Evolutionary conservation across 1,140 invertebrate species (phyloP), one percentile per base, ranked within the genome.

Genomic region (Saxidomus purpurata): DNA sequence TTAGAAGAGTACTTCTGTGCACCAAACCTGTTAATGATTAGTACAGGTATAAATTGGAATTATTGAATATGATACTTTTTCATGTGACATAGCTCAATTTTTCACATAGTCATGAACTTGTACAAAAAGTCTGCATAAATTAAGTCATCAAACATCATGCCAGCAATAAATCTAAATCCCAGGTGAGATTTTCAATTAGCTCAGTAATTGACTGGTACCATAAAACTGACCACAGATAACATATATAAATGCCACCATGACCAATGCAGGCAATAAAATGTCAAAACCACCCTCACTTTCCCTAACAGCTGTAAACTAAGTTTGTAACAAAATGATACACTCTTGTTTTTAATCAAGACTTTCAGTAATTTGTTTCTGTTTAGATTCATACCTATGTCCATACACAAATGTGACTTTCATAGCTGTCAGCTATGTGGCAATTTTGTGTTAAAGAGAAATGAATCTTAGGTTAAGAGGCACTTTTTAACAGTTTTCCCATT

Each of bases 151-250:
- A 63, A 63, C 6, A 1, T 63, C 59, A 6, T 28, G 25, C 25
- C 9, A 9, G 19, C n/a, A 9, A 19, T n/a, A 9, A n/a, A 19
- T 28, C 15, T 17, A 3, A 36, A 9, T 28, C 67, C 31, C 34
- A 38, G 28, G 67, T 71, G 67, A 71, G 67, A 71, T 71, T 71
- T 71, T 71, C 67, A 71, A 71, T 71, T 71, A 71, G 17, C 67
- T 71, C 34, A 17, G 36, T 71, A 71, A 71, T 71, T 71, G 34
- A 36, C 34, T 15, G 38, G 25, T 15, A 17, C 38, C 67, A 71
- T 71, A 71, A 71, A 43, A 71, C 25, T 71, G 34, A 71, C 67
- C 67, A 71, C 17, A 71, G 67, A 71, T 40, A 38, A 71, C 67
- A 71, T 71, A 38, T 38, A 71, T n/a, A 63, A 28, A 17, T 19